Evolutionary conservation across 2,888 invertebrate genomes (phyloP).

Genomic region (Phasia obesa): DNA sequence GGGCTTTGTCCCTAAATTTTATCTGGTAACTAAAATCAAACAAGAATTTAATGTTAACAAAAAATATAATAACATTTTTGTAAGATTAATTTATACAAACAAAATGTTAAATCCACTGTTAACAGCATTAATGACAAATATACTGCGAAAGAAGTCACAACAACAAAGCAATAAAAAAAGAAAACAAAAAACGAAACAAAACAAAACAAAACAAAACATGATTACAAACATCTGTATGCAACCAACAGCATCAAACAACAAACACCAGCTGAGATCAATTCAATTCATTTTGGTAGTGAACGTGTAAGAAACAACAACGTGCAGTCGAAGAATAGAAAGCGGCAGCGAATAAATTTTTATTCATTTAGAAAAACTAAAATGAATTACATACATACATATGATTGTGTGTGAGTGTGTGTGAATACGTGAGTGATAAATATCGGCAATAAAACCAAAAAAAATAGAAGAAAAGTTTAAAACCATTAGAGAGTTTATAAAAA

Average conservation of each 20-base stretch:
- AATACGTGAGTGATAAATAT: background rate
- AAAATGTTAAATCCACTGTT: too few species aligned
- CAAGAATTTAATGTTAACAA: too few species aligned
- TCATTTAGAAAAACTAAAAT: constrained; percentile 1
- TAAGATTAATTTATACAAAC: too few species aligned
- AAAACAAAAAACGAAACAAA: constrained; percentile 14
- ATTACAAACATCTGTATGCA: constrained; percentile 30
- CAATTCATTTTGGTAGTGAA: constrained; percentile 57
- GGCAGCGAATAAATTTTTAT: background rate
- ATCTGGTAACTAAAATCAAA: too few species aligned
- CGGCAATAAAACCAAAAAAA: too few species aligned
- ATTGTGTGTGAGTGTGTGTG: background rate
- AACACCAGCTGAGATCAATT: constrained; percentile 34
- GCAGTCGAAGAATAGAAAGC: background rate
- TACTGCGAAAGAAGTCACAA: background rate
- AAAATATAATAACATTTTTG: too few species aligned
- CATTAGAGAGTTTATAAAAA: too few species aligned
- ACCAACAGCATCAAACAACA: constrained; percentile 51
- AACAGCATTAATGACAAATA: too few species aligned
- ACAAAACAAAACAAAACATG: background rate
- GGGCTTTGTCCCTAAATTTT: too few species aligned
- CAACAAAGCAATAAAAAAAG: background rate
- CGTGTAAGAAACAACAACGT: constrained; percentile 53
- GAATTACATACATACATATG: background rate
- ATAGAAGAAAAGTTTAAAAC: too few species aligned